Conservation (phyloP, 2,113 vertebrate species). For the Globicephala melas region DNA sequence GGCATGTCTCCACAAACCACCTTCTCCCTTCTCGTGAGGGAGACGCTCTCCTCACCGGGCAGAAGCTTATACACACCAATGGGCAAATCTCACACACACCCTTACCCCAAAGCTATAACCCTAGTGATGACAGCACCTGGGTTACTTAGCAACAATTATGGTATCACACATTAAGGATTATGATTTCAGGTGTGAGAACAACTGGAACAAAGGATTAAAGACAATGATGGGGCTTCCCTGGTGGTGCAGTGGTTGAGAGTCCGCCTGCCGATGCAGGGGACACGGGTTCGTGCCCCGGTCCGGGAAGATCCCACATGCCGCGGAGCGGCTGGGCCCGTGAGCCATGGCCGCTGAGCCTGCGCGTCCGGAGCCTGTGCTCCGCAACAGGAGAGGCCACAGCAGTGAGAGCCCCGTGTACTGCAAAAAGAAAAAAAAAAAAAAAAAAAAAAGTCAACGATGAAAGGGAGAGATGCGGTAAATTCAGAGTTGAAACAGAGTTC, state of each 20-base stretch:
- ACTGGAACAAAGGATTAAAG: slow-evolving; percentile 74
- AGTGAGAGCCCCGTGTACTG: too few relatives aligned
- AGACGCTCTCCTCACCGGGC: background rate
- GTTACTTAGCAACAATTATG: slow-evolving; percentile 76
- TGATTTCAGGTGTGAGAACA: slow-evolving; percentile 72
- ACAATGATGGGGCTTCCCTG: background rate
- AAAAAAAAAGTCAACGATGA: slow-evolving; percentile 45
- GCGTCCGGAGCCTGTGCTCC: too few relatives aligned
- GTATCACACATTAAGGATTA: slow-evolving; percentile 68
- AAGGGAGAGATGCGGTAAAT: slow-evolving; percentile 1
- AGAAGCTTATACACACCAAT: background rate
- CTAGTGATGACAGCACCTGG: slow-evolving; percentile 71
- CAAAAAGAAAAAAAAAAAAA: too few relatives aligned
- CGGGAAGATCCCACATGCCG: too few relatives aligned
- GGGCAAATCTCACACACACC: slow-evolving; percentile 8
- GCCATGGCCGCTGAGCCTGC: too few relatives aligned
- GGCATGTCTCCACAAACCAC: background rate
- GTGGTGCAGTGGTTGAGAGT: too few relatives aligned
- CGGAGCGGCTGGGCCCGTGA: too few relatives aligned
- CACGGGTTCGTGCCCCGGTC: too few relatives aligned
- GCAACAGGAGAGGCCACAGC: too few relatives aligned
- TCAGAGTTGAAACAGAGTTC: background rate
- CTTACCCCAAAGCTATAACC: slow-evolving; percentile 67
- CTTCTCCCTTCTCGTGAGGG: background rate
- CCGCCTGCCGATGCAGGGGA: too few relatives aligned